These are phyloP conservation scores for Paracanthobrama guichenoti DNA, from an alignment of 2,113 vertebrate genomes.

Conservation along the genomic window DNA sequence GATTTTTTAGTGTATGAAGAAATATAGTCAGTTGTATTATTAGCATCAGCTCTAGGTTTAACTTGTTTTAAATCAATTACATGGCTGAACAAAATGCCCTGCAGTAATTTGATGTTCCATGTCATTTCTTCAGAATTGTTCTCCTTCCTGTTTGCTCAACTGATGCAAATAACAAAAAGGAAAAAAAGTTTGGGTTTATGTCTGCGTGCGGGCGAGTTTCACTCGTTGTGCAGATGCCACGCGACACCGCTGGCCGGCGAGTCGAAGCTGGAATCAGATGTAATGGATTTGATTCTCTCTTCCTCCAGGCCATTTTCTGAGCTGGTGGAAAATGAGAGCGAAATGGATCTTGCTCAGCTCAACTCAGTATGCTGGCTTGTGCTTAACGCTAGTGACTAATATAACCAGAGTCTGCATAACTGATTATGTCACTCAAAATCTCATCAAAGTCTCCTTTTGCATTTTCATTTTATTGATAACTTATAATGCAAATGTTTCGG, in stretches of 20 bases:
- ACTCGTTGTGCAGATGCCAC: constrained; percentile 57
- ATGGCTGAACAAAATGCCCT: neutral
- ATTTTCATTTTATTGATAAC: no score
- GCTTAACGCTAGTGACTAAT: neutral
- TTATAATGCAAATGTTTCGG: no score
- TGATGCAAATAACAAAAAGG: neutral
- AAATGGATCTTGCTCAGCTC: constrained; percentile 64
- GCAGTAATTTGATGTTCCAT: neutral
- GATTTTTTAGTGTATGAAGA: neutral
- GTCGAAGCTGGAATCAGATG: constrained; percentile 67
- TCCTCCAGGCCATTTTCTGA: constrained; percentile 61
- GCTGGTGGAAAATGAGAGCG: constrained; percentile 56
- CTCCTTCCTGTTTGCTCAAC: neutral
- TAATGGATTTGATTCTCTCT: constrained; percentile 71
- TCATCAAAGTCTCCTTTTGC: no score
- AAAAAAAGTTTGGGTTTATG: neutral
- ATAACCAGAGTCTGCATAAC: neutral
- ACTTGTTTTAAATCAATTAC: constrained; percentile 3
- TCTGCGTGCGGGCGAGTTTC: neutral
- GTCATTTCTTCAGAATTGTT: neutral
- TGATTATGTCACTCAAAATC: neutral
- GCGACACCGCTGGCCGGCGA: constrained; percentile 63
- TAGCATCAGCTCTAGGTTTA: neutral
- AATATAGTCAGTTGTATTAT: neutral
- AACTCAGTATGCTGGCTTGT: constrained; percentile 56